Evolutionary conservation across 2,113 vertebrate genomes (phyloP).

Genomic region (Terrapene triunguis): DNA sequence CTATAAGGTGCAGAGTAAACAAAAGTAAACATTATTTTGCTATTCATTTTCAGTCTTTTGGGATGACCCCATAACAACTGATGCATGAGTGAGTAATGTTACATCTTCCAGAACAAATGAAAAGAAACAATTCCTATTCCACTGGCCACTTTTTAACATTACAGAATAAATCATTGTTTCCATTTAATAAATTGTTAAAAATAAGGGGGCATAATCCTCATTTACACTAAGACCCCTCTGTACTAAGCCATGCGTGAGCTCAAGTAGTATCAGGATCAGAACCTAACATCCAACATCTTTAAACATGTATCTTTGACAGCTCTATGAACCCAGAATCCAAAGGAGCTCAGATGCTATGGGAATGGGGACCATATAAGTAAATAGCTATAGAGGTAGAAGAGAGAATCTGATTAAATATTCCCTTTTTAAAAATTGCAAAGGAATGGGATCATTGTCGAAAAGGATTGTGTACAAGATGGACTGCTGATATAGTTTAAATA

Average conservation of each 20-base stretch:
- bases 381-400: neutral
- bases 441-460: neutral
- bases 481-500: neutral
- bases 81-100: accelerated
- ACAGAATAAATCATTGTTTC: neutral
- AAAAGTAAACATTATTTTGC: neutral
- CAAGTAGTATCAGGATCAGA: neutral
- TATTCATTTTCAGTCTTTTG: neutral
- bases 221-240: neutral
- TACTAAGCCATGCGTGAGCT: neutral
- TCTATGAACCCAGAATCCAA: neutral
- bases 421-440: neutral
- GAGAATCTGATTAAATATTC: neutral
- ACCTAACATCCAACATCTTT: neutral
- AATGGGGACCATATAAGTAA: neutral
- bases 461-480: neutral
- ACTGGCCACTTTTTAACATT: neutral
- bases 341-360: neutral
- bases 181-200: neutral
- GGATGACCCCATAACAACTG: accelerated
- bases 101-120: neutral
- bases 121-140: neutral
- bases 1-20: neutral
- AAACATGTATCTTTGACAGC: neutral
- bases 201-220: neutral